Conservation (phyloP, 2,797 vertebrate species). For the Cottoperca gobio region DNA sequence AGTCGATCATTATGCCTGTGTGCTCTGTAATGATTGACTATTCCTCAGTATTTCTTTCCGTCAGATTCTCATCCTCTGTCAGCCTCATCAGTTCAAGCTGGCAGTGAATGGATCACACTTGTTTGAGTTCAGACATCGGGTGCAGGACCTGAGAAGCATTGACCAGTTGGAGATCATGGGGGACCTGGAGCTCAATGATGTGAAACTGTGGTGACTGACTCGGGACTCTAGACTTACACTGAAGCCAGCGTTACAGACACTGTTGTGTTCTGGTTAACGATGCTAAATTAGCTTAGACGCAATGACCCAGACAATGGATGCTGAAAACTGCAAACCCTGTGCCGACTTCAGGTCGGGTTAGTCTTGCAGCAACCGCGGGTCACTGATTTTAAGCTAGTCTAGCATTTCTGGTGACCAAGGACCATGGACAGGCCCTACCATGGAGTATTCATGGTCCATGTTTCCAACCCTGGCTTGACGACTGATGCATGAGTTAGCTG, state of each 20-base stretch:
- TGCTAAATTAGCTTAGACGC: slow-evolving; percentile 56
- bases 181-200: slow-evolving; percentile 89
- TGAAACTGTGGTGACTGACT: slow-evolving; percentile 89
- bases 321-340: slow-evolving; percentile 6
- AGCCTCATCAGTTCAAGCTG: slow-evolving; percentile 91
- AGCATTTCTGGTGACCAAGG: slow-evolving; percentile 32
- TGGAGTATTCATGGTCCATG: slow-evolving; percentile 15
- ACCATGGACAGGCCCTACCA: not conserved
- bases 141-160: slow-evolving; percentile 91
- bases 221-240: not conserved
- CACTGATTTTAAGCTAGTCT: slow-evolving; percentile 52
- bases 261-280: slow-evolving; percentile 24
- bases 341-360: slow-evolving; percentile 24
- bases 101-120: slow-evolving; percentile 93
- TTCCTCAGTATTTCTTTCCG: not conserved
- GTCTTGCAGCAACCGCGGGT: slow-evolving; percentile 14
- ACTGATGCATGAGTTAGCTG: slow-evolving; percentile 62
- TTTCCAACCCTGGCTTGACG: slow-evolving; percentile 23
- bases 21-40: not conserved
- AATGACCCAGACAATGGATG: slow-evolving; percentile 34
- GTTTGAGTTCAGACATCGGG: slow-evolving; percentile 93
- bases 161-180: slow-evolving; percentile 89
- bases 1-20: not conserved
- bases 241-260: not conserved
- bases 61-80: slow-evolving; percentile 93